A percentile compares a stretch with the other conserved stretches of the same genome.
These are phyloP conservation scores for Drosophila insularis DNA, from an alignment of 1,140 invertebrate species.

Conservation along the genomic window DNA sequence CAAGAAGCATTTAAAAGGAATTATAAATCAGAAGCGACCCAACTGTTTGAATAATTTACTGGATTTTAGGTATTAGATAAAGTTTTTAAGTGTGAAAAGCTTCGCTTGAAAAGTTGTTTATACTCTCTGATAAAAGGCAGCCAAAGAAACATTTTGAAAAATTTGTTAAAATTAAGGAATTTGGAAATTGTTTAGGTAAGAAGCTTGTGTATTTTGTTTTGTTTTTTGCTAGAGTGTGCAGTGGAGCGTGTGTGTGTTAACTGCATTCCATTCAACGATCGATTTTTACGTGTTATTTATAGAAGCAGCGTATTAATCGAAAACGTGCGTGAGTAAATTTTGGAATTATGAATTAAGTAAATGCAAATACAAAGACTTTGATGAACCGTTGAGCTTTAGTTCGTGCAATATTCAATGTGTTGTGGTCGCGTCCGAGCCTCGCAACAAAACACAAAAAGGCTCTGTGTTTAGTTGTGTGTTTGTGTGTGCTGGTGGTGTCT, in stretches of 20 bases:
- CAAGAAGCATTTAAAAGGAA: too few relatives aligned
- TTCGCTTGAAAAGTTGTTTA: too few relatives aligned
- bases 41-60: too few relatives aligned
- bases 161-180: background rate
- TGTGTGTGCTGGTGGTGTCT: background rate
- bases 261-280: conserved; percentile 49
- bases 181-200: background rate
- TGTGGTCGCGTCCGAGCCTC: conserved; percentile 4
- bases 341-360: conserved; percentile 39
- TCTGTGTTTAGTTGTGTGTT: background rate
- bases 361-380: conserved; percentile 24
- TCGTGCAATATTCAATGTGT: conserved; percentile 33
- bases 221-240: background rate
- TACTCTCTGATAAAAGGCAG: too few relatives aligned
- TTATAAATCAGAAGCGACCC: too few relatives aligned
- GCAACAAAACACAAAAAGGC: background rate
- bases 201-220: background rate
- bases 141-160: background rate
- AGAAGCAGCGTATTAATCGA: conserved; percentile 59
- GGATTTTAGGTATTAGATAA: too few relatives aligned
- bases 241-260: conserved; percentile 33
- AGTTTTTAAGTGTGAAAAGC: too few relatives aligned
- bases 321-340: conserved; percentile 59
- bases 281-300: conserved; percentile 61
- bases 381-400: conserved; percentile 3